Conservation (phyloP, 2,113 vertebrate species). For the Elephas maximus region DNA sequence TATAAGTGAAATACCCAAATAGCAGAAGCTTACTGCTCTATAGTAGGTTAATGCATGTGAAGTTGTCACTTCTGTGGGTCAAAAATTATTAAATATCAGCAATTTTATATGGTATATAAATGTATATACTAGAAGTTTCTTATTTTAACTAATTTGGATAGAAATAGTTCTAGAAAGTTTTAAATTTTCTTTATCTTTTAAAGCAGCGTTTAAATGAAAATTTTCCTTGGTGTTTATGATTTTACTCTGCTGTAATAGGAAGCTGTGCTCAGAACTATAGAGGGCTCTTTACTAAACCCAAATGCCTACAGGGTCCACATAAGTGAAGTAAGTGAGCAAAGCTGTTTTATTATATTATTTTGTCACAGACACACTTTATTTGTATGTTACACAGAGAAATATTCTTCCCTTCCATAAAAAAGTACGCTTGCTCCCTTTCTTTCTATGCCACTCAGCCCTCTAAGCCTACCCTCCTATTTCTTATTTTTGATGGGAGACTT, state of each 20-base stretch:
- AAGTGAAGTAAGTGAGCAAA: neutral
- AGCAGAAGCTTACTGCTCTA: neutral
- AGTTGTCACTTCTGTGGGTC: neutral
- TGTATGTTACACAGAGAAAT: neutral
- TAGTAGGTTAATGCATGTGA: neutral
- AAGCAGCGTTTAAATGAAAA: constrained; percentile 24
- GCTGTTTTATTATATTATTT: neutral
- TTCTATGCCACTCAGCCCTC: neutral
- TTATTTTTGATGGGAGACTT: neutral
- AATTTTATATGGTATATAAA: constrained; percentile 26
- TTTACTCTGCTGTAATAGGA: constrained; percentile 2
- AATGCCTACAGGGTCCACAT: neutral
- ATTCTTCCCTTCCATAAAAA: neutral
- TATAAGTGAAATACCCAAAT: neutral
- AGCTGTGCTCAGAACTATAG: neutral
- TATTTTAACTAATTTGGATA: constrained; percentile 45
- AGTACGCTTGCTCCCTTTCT: neutral
- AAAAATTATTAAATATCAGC: constrained; percentile 36
- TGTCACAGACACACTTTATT: neutral
- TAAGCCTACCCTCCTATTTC: neutral
- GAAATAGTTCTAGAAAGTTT: constrained; percentile 26
- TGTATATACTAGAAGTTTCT: neutral
- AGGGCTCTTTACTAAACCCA: neutral
- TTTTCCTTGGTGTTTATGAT: neutral
- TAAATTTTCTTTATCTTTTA: constrained; percentile 34